Percentiles rank a stretch among this genome's conserved stretches.
phyloP scores from a whole-genome alignment of 2,888 invertebrate species.

The Parnassius smintheus region DNA sequence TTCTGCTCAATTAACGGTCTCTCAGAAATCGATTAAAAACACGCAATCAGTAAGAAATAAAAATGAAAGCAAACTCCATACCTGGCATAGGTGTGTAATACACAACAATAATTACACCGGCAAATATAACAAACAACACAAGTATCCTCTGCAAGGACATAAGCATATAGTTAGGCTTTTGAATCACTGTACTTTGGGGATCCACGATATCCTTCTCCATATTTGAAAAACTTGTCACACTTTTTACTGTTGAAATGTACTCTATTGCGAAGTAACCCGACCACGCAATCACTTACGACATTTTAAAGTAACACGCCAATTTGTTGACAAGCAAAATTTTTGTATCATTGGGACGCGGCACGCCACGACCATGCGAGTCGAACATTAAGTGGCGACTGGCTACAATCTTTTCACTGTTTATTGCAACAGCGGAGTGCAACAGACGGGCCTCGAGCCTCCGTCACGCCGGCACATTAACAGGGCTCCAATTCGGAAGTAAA shows the following conservation, averaged over 20 bases:
- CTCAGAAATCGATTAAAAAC: no score
- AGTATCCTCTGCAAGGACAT: conserved; percentile 84
- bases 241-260: conserved; percentile 4
- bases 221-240: conserved; percentile 33
- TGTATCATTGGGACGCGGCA: conserved; percentile 29
- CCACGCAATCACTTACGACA: conserved; percentile 33
- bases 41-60: not conserved
- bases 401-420: conserved; percentile 34
- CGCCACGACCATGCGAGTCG: conserved; percentile 65
- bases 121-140: conserved; percentile 83
- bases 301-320: conserved; percentile 32
- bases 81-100: conserved; percentile 88
- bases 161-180: conserved; percentile 78
- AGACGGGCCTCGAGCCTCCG: conserved; percentile 21
- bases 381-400: conserved; percentile 68
- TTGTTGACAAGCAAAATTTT: conserved; percentile 19
- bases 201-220: conserved; percentile 52
- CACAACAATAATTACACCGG: conserved; percentile 85
- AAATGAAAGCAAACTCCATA: conserved; percentile 44
- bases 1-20: no score
- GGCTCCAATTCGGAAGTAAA: conserved; percentile 67
- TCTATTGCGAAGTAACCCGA: conserved; percentile 11
- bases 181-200: conserved; percentile 44
- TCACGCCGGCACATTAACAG: conserved; percentile 30
- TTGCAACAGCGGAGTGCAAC: conserved; percentile 39